A percentile compares a stretch with the other conserved stretches of the same genome.
phyloP scores from a whole-genome alignment of 2,888 invertebrate genomes.

The Allygus modestus region DNA sequence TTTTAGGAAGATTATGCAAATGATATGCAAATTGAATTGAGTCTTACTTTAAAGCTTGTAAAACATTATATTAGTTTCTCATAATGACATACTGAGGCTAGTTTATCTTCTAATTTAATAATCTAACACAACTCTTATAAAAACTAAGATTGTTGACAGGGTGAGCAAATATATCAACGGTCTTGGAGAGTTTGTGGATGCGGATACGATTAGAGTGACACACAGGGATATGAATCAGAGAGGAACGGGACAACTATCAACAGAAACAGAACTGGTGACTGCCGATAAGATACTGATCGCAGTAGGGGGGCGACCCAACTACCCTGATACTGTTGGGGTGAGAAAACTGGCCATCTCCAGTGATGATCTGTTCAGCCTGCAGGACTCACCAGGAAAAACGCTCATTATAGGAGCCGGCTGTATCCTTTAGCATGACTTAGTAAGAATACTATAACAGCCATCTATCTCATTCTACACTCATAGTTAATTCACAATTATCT shows the following conservation, averaged over 20 bases:
- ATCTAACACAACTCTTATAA: no score
- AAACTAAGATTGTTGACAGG: no score
- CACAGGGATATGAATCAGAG: constrained; percentile 86
- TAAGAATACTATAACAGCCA: no score
- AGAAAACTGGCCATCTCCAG: constrained; percentile 91
- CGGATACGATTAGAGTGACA: constrained; percentile 85
- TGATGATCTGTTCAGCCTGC: constrained; percentile 94
- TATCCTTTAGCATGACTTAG: constrained; percentile 79
- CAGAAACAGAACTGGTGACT: constrained; percentile 77
- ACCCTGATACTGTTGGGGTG: constrained; percentile 91
- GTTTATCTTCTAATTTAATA: no score
- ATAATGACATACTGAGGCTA: no score
- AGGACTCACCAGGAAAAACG: constrained; percentile 91
- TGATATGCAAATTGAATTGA: no score
- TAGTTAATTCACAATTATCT: no score
- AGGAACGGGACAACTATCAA: neutral
- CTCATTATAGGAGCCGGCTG: constrained; percentile 94
- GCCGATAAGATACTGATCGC: constrained; percentile 90
- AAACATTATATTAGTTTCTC: no score
- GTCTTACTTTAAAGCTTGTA: no score
- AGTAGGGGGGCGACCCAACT: constrained; percentile 94
- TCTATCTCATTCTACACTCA: no score
- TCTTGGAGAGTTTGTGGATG: constrained; percentile 86
- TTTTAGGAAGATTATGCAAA: no score
- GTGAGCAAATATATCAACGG: constrained; percentile 94